Percentiles rank a stretch among this genome's conserved stretches.
These are phyloP conservation scores for Merops nubicus DNA, from an alignment of 2,113 vertebrate genomes.

Conservation along the genomic window DNA sequence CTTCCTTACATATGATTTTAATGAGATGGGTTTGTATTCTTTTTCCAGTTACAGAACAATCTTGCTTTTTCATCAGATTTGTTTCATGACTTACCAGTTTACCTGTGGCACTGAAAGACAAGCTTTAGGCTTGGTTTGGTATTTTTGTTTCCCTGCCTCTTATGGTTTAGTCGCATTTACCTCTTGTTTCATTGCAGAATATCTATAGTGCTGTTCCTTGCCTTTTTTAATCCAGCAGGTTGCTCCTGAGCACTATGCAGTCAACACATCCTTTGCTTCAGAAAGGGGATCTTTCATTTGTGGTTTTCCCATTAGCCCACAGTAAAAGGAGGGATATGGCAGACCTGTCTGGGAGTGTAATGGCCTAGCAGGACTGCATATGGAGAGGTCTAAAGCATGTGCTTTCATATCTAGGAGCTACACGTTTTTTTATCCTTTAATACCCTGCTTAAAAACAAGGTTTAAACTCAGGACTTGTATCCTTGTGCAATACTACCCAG, in stretches of 20 bases:
- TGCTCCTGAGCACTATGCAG: neutral
- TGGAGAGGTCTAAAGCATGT: neutral
- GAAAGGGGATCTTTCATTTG: neutral
- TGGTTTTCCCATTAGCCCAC: neutral
- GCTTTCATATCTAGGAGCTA: neutral
- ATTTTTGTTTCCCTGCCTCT: neutral
- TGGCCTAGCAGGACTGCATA: neutral
- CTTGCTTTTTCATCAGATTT: neutral
- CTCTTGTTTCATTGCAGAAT: neutral
- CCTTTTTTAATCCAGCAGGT: neutral
- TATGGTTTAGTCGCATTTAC: neutral
- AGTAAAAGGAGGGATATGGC: neutral
- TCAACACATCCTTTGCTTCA: neutral
- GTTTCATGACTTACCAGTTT: neutral
- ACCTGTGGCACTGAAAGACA: neutral
- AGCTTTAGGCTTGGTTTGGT: neutral
- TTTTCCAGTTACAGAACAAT: neutral
- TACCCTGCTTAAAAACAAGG: neutral
- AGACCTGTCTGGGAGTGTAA: neutral
- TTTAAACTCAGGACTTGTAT: neutral
- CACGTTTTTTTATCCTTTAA: neutral
- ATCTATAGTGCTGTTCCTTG: neutral
- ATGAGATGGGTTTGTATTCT: fast-evolving
- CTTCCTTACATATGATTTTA: neutral
- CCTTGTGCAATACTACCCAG: neutral